Base-by-base conservation (phyloP, 2,888 invertebrate genomes). In the Micoletzkya japonica region DNA sequence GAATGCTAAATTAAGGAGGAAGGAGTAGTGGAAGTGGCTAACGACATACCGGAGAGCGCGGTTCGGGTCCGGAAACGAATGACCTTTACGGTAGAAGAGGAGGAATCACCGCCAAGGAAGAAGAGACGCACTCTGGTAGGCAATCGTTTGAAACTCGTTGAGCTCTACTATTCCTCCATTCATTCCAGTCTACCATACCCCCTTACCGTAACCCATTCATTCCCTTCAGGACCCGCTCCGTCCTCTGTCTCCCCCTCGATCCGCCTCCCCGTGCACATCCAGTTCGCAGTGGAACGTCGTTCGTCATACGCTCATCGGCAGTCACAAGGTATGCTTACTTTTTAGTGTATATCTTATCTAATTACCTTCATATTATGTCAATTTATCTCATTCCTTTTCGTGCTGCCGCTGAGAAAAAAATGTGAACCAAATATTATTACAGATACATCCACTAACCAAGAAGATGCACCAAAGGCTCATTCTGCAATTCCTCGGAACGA, bases 381-480 rank as follows among this genome's bases (percentile, higher is more conserved):
- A n/a, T n/a, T n/a, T n/a, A n/a, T n/a, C n/a, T n/a, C n/a, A n/a
- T n/a, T n/a, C n/a, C n/a, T n/a, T n/a, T n/a, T n/a, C n/a, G n/a
- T n/a, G n/a, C 34, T 59, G n/a, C 52, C 49, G 28, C 6, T 61
- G 7, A 52, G n/a, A 26, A 20, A 26, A 28, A 20, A 39, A 60
- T 63, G 34, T n/a, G n/a, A n/a, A n/a, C n/a, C n/a, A n/a, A n/a
- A n/a, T n/a, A n/a, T n/a, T n/a, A 34, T 44, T 68, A 44, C 37
- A 72, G 73, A 49, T 84, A 17, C 91, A 92, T 86, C 97, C 97
- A 7, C 91, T 94, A 2, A 93, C 92, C 0, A 88, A 91, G 67
- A 92, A 92, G 0, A 94, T 95, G 37, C 91, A 92, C 85, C 95
- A 96, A 86, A 91, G 96, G 88, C 89, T 96, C 2, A 94, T 96